phyloP scores from a whole-genome alignment of 2,797 vertebrate species.

The Galaxias olidus region DNA sequence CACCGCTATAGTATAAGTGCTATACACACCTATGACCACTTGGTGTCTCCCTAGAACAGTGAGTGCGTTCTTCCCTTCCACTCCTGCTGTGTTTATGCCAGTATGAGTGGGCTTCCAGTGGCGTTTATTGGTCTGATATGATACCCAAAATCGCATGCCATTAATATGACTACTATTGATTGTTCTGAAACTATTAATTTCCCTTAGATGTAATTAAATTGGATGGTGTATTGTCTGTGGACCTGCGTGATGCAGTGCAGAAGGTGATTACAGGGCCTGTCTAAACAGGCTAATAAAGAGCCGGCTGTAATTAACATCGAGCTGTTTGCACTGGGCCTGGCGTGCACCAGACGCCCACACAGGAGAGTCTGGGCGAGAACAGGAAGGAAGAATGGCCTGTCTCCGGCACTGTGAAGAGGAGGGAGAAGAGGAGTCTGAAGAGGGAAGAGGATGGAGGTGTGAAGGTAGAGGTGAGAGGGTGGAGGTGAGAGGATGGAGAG shows the following conservation, averaged over 20 bases:
- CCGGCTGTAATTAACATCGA: constrained; percentile 51
- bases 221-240: background rate
- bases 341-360: constrained; percentile 50
- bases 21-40: constrained; percentile 31
- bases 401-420: no score
- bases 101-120: no score
- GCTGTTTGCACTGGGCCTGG: constrained; percentile 52
- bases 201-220: no score
- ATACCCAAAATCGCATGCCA: no score
- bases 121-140: no score
- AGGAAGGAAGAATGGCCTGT: background rate
- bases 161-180: no score
- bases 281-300: constrained; percentile 45
- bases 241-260: constrained; percentile 6
- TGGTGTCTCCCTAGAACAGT: constrained; percentile 42
- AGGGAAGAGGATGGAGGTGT: constrained; percentile 3
- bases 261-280: constrained; percentile 37
- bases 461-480: constrained; percentile 12
- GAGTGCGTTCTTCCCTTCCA: constrained; percentile 3
- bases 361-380: constrained; percentile 8
- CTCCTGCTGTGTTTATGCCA: no score
- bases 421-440: background rate
- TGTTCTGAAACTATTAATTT: no score
- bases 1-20: constrained; percentile 4
- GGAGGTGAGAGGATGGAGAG: background rate